Conservation (phyloP, 2,797 vertebrate genomes). For the Cossypha niveicapilla region DNA sequence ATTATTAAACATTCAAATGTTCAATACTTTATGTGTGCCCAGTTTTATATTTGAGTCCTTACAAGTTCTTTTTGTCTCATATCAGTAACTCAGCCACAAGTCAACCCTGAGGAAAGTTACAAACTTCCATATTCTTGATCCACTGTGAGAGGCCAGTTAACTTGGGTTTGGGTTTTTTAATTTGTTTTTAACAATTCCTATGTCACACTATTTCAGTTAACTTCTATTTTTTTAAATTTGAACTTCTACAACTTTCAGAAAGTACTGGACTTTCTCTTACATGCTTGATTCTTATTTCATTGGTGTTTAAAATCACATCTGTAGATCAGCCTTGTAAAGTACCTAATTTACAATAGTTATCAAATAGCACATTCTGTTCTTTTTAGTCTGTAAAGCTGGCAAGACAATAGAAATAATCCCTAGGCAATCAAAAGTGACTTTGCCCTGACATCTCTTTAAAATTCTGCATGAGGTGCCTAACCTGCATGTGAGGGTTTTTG, state of each 20-base stretch:
- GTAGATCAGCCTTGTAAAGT: background rate
- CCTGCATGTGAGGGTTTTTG: background rate
- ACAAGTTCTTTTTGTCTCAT: background rate
- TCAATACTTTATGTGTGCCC: background rate
- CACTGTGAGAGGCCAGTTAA: background rate
- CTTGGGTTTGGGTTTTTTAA: fast-evolving
- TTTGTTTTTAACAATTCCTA: background rate
- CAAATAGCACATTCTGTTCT: background rate
- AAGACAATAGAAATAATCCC: background rate
- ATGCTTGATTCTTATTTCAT: background rate
- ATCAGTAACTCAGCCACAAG: background rate
- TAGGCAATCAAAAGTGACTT: background rate
- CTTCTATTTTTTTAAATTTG: background rate
- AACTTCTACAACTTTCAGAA: background rate
- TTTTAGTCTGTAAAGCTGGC: background rate
- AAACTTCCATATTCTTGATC: background rate
- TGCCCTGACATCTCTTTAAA: background rate
- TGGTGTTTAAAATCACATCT: background rate
- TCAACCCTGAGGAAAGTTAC: background rate
- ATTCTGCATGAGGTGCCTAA: background rate
- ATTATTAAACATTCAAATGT: background rate
- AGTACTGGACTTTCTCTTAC: background rate
- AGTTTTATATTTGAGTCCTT: background rate
- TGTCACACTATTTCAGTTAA: background rate
- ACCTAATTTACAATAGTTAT: background rate